Evolutionary conservation across 1,140 invertebrate species (phyloP).

Genomic region (Meloidogyne hapla): DNA sequence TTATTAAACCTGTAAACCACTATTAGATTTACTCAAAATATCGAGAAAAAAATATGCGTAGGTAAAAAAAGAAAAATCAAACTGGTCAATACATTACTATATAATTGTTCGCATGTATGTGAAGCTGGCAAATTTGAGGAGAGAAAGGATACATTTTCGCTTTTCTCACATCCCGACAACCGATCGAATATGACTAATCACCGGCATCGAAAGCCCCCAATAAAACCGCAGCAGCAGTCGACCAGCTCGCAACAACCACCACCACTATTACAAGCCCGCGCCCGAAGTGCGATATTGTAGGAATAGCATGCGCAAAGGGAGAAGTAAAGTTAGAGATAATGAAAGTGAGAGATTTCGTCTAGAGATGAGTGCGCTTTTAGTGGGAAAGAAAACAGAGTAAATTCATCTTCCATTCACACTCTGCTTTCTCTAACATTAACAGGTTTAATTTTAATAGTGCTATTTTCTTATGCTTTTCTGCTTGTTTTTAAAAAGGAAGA

Average conservation of each 20-base stretch:
- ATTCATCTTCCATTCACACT: background rate
- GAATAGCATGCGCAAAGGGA: conserved; percentile 1
- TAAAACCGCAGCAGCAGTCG: background rate
- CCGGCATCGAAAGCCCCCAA: background rate
- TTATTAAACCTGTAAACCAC: background rate
- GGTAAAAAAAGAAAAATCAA: background rate
- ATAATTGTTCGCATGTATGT: conserved; percentile 3
- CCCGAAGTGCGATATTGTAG: background rate
- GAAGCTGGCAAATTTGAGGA: background rate
- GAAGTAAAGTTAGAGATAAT: background rate
- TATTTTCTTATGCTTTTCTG: background rate
- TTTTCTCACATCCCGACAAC: conserved; percentile 5
- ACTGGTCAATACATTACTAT: background rate
- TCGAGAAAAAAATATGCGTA: background rate
- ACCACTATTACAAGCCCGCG: background rate
- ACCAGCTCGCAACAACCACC: background rate
- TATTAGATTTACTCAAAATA: too few species aligned
- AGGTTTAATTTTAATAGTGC: background rate
- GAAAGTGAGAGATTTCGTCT: background rate
- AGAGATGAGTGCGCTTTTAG: background rate
- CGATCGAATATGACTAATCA: conserved; percentile 5
- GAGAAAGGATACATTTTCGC: background rate
- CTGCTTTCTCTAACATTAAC: background rate
- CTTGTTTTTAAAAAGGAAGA: background rate
- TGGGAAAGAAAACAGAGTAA: background rate